Evolutionary conservation across 2,888 invertebrate species (phyloP).

Genomic region (Axea sp.): DNA sequence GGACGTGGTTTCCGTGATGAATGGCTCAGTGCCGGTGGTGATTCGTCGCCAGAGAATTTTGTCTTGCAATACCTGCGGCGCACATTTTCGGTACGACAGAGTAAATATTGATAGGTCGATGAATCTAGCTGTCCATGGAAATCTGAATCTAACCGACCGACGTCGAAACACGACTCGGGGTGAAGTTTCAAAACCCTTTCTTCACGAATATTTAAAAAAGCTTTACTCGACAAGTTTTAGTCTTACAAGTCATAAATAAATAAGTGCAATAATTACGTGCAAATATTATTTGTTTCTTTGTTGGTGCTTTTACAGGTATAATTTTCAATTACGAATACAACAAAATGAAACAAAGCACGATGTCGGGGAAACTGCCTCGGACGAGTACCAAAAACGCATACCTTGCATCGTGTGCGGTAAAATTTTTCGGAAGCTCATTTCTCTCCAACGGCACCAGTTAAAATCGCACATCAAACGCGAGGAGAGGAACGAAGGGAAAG

Average conservation of each 20-base stretch:
- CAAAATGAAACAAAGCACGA: slow-evolving; percentile 80
- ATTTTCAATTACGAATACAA: slow-evolving; percentile 86
- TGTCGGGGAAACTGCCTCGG: slow-evolving; percentile 81
- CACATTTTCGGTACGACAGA: slow-evolving; percentile 82
- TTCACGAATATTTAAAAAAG: slow-evolving; percentile 25
- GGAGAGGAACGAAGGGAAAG: slow-evolving; percentile 24
- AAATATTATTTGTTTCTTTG: no score
- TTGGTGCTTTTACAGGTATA: slow-evolving; percentile 83
- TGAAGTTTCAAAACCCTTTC: neutral
- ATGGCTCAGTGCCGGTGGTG: slow-evolving; percentile 89
- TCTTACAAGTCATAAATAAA: no score
- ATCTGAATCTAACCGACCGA: neutral
- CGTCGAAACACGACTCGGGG: no score
- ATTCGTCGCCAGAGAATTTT: slow-evolving; percentile 85
- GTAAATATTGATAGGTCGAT: slow-evolving; percentile 47
- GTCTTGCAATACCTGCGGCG: slow-evolving; percentile 84
- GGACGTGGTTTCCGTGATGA: slow-evolving; percentile 87
- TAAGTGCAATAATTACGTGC: no score
- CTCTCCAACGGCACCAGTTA: slow-evolving; percentile 85
- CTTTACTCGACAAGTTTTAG: no score
- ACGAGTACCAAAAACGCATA: slow-evolving; percentile 84
- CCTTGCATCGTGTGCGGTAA: slow-evolving; percentile 83
- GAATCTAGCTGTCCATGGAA: slow-evolving; percentile 10
- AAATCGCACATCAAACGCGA: slow-evolving; percentile 81
- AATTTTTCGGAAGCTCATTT: slow-evolving; percentile 82